Percentiles rank a stretch among this genome's conserved stretches.
phyloP scores from a whole-genome alignment of 1,140 invertebrate species.

The roundworm (Caenorhabditis elegans) region DNA sequence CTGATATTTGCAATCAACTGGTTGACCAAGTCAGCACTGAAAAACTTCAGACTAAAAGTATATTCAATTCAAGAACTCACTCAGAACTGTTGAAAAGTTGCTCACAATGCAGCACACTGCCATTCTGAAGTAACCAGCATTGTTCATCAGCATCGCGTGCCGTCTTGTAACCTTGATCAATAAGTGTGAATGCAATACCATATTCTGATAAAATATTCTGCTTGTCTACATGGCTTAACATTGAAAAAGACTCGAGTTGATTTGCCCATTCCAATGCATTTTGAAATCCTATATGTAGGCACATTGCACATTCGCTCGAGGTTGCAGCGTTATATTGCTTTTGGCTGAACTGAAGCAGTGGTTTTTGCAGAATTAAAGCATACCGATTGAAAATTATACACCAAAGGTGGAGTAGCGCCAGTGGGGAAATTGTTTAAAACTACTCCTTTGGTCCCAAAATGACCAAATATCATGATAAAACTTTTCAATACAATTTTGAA shows the following conservation, averaged over 20 bases:
- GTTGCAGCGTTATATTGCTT: not conserved
- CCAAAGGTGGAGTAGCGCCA: too few species aligned
- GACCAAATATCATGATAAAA: too few species aligned
- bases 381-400: too few species aligned
- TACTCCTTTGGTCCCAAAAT: too few species aligned
- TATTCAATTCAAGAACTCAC: not conserved
- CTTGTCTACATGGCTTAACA: not conserved
- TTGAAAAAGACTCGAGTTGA: not conserved
- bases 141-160: not conserved
- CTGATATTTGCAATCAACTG: not conserved
- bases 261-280: conserved; percentile 33
- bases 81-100: not conserved
- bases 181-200: conserved; percentile 20
- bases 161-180: conserved; percentile 36
- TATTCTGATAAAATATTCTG: not conserved
- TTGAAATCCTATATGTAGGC: not conserved
- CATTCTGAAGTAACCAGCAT: conserved; percentile 38
- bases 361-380: too few species aligned
- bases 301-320: conserved; percentile 1
- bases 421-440: too few species aligned
- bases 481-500: too few species aligned
- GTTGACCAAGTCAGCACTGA: not conserved
- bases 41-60: too few species aligned
- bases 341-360: not conserved
- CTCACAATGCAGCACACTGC: not conserved